Evolutionary conservation across 2,888 invertebrate species (phyloP).

Genomic region (Idaea biselata): DNA sequence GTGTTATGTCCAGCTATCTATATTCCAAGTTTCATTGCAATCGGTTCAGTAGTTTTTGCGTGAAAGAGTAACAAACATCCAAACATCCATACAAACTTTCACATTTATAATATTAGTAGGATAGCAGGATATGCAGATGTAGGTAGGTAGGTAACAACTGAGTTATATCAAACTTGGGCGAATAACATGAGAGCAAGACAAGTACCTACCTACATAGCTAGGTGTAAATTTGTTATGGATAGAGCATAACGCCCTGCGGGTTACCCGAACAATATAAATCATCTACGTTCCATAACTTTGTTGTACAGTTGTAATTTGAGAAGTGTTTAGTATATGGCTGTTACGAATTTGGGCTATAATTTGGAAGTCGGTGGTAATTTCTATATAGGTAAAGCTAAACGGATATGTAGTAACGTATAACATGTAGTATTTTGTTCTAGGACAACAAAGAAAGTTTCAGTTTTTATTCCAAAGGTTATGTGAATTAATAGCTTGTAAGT

Average conservation of each 20-base stretch:
- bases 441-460: neutral
- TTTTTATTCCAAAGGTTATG: neutral
- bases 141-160: no score
- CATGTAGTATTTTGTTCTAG: neutral
- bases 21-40: no score
- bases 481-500: no score
- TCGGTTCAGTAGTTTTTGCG: no score
- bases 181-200: neutral
- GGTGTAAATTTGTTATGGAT: conserved; percentile 24
- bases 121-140: no score
- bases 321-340: conserved; percentile 40
- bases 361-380: neutral
- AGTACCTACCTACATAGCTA: conserved; percentile 1
- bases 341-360: neutral
- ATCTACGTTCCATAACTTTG: conserved; percentile 59
- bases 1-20: no score
- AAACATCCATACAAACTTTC: no score
- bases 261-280: conserved; percentile 62
- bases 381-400: no score
- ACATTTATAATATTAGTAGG: no score
- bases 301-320: conserved; percentile 56
- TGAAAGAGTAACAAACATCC: no score
- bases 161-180: no score
- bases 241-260: conserved; percentile 47
- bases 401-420: no score